phyloP scores from a whole-genome alignment of 2,888 invertebrate species.

The Drosophila hamatofila region DNA sequence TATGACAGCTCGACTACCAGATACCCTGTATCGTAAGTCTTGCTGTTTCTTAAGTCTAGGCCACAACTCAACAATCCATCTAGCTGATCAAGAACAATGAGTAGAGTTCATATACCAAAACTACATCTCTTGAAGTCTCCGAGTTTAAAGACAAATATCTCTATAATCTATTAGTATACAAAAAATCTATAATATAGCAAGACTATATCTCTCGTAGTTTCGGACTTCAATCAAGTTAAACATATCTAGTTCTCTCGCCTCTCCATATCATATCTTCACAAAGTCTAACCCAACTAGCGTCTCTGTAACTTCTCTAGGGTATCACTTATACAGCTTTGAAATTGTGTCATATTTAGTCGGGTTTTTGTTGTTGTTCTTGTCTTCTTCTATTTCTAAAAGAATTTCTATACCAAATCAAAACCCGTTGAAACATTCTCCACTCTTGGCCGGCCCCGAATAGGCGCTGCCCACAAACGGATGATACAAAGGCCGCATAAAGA shows the following conservation, averaged over 20 bases:
- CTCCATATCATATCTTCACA: background rate
- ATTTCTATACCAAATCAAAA: constrained; percentile 54
- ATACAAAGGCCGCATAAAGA: constrained; percentile 18
- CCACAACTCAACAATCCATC: background rate
- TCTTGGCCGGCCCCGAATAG: constrained; percentile 35
- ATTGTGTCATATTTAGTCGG: constrained; percentile 61
- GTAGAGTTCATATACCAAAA: background rate
- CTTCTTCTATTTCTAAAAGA: constrained; percentile 45
- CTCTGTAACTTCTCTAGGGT: background rate
- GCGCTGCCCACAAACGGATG: constrained; percentile 35
- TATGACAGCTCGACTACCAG: background rate
- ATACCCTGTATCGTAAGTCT: background rate
- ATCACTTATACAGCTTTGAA: constrained; percentile 16
- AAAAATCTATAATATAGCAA: background rate
- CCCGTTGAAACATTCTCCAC: constrained; percentile 53
- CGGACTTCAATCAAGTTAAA: background rate
- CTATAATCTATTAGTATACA: background rate
- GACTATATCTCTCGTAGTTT: too few species aligned
- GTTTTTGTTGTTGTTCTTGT: background rate
- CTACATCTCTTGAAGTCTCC: background rate
- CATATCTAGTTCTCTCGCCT: background rate
- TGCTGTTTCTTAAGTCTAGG: too few species aligned
- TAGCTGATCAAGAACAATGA: background rate
- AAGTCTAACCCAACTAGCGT: background rate
- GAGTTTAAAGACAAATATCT: background rate